A percentile compares a stretch with the other conserved stretches of the same genome.
Evolutionary conservation across 2,113 vertebrate genomes (phyloP).

Genomic region (Pituophis catenifer): DNA sequence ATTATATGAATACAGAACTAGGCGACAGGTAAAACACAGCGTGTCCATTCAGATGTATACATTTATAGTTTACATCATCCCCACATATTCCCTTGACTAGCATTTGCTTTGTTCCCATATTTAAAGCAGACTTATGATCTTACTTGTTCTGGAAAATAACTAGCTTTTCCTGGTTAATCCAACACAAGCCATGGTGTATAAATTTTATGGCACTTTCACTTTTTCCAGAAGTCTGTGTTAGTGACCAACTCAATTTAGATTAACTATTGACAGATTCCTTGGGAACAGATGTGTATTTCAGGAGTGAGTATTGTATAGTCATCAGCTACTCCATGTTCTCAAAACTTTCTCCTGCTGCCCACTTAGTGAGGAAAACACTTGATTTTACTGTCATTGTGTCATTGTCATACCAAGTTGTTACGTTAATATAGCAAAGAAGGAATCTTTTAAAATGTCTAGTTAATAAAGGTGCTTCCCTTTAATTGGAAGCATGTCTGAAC

Average conservation of each 20-base stretch:
- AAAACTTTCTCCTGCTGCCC: not conserved
- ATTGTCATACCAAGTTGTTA: not conserved
- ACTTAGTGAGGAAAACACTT: not conserved
- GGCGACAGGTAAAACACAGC: not conserved
- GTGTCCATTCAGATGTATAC: not conserved
- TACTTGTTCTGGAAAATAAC: not conserved
- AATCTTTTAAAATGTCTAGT: not conserved
- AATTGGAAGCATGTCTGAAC: not conserved
- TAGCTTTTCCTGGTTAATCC: not conserved
- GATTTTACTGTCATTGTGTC: not conserved
- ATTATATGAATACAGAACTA: not conserved
- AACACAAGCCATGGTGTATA: not conserved
- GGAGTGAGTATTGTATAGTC: not conserved
- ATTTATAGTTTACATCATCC: not conserved
- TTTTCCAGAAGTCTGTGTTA: not conserved
- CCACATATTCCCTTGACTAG: not conserved
- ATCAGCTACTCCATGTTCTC: not conserved
- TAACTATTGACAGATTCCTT: not conserved
- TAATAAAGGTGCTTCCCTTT: not conserved
- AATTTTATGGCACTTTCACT: not conserved
- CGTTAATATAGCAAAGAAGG: not conserved
- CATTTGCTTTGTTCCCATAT: not conserved
- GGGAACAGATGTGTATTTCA: not conserved
- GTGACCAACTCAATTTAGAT: not conserved
- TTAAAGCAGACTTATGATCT: not conserved